Percentiles rank a stretch among this genome's conserved stretches.
These are phyloP conservation scores for Vanessa tameamea DNA, from an alignment of 1,140 invertebrate species.

Conservation along the genomic window DNA sequence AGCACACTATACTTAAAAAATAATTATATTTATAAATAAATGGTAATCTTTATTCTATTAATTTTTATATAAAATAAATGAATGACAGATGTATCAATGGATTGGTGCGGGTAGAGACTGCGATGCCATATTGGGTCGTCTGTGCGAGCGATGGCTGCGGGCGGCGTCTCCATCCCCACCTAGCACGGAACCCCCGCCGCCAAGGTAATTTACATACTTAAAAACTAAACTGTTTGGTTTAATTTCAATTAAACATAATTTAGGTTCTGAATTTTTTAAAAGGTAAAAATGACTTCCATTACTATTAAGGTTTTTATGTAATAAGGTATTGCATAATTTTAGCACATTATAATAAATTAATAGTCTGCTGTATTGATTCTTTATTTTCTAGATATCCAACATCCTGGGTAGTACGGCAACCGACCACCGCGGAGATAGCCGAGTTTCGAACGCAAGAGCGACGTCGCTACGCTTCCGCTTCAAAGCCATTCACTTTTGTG, in stretches of 20 bases:
- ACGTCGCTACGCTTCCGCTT: slow-evolving; percentile 54
- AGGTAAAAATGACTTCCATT: no score
- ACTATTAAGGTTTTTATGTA: no score
- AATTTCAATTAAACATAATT: no score
- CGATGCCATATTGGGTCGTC: slow-evolving; percentile 87
- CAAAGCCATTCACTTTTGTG: slow-evolving; percentile 71
- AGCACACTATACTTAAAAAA: no score
- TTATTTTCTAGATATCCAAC: slow-evolving; percentile 57
- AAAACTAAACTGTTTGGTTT: neutral
- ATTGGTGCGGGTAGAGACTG: slow-evolving; percentile 96
- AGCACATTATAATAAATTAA: no score
- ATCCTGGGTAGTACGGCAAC: slow-evolving; percentile 90
- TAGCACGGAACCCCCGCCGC: slow-evolving; percentile 50
- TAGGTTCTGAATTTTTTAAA: no score
- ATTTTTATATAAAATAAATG: no score
- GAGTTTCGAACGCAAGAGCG: slow-evolving; percentile 87
- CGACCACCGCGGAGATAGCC: slow-evolving; percentile 88
- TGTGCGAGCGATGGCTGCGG: slow-evolving; percentile 89
- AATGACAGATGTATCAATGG: slow-evolving; percentile 90
- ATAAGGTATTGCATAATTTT: no score
- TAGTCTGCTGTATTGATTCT: neutral
- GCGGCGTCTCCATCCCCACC: slow-evolving; percentile 52
- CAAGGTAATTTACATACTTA: slow-evolving; percentile 43
- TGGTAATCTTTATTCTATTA: no score
- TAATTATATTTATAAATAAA: no score